A percentile compares a stretch with the other conserved stretches of the same genome.
Conservation (phyloP, 2,113 vertebrate genomes). For the Sorex fumeus region DNA sequence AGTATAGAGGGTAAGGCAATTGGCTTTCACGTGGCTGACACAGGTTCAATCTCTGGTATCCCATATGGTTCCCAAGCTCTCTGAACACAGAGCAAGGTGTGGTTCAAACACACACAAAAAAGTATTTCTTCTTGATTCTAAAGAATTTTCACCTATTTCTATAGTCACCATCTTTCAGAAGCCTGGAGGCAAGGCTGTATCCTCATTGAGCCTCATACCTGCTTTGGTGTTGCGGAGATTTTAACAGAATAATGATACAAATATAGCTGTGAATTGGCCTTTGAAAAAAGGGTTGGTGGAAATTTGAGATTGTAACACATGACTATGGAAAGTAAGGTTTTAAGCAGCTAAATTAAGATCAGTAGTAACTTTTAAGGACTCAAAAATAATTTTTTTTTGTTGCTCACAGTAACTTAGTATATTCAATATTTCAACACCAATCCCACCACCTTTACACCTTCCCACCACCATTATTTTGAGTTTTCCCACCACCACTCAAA, state of each 20-base stretch:
- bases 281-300: constrained; percentile 3
- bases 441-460: no score
- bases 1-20: no score
- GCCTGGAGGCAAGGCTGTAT: not conserved
- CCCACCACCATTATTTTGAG: no score
- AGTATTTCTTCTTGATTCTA: not conserved
- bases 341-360: not conserved
- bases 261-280: not conserved
- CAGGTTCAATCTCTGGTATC: no score
- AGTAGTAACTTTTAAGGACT: not conserved
- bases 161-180: not conserved
- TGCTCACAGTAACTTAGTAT: no score
- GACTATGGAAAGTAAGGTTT: not conserved
- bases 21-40: no score
- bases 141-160: not conserved
- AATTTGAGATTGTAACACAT: not conserved
- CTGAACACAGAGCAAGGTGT: no score
- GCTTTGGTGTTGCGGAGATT: not conserved
- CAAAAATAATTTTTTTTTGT: no score
- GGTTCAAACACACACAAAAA: no score
- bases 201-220: not conserved
- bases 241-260: not conserved
- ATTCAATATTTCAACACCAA: no score
- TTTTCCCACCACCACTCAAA: no score
- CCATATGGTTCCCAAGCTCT: no score